These are phyloP conservation scores for Polyploca ridens DNA, from an alignment of 2,888 invertebrate genomes.

Conservation along the genomic window DNA sequence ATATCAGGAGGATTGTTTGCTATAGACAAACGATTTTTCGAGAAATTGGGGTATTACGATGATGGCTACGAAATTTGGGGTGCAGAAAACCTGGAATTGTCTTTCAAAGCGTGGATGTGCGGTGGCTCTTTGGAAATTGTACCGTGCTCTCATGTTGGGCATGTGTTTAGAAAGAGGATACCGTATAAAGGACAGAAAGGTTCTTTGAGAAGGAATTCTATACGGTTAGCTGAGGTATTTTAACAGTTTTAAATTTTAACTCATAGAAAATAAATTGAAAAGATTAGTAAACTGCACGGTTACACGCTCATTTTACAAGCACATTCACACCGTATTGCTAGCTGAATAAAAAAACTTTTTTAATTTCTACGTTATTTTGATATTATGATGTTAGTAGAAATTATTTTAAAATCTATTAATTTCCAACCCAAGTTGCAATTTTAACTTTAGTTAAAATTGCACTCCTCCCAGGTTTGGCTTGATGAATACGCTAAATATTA, in stretches of 20 bases:
- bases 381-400: too few relatives aligned
- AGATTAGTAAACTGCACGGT: too few relatives aligned
- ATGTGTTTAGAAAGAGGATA: slow-evolving; percentile 97
- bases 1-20: slow-evolving; percentile 99
- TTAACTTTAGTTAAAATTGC: not conserved
- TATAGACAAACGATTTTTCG: slow-evolving; percentile 95
- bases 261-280: not conserved
- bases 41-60: slow-evolving; percentile 96
- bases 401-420: too few relatives aligned
- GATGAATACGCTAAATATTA: slow-evolving; percentile 98
- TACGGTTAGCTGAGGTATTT: slow-evolving; percentile 93
- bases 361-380: too few relatives aligned
- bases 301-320: too few relatives aligned
- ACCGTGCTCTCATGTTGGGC: slow-evolving; percentile 99
- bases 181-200: slow-evolving; percentile 96
- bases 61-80: slow-evolving; percentile 99
- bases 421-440: too few relatives aligned
- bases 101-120: slow-evolving; percentile 99
- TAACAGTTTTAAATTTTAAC: not conserved
- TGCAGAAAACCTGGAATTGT: slow-evolving; percentile 97
- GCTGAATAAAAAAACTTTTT: too few relatives aligned
- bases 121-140: slow-evolving; percentile 98
- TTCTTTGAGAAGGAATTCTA: slow-evolving; percentile 94
- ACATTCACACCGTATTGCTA: too few relatives aligned
- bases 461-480: slow-evolving; percentile 89